Evolutionary conservation across 2,797 vertebrate genomes (phyloP), one percentile per base, ranked within the genome.

Genomic region (Tadarida brasiliensis): DNA sequence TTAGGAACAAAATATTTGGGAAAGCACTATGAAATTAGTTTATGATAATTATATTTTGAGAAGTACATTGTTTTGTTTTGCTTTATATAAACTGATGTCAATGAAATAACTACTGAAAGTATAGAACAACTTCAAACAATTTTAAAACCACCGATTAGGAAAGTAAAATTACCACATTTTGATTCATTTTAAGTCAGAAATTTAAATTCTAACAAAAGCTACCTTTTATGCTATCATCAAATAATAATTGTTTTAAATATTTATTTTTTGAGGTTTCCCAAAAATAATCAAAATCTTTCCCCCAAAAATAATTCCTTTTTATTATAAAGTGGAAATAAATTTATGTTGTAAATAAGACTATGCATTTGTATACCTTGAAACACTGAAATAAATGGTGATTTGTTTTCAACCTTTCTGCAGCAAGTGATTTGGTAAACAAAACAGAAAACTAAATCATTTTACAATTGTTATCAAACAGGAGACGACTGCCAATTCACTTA

Each of bases 11-110:
- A 94, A 35, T 90, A 95, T 87, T 74, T 85, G 93, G 80, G 81
- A 94, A 97, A 96, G 91, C 20, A 84, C 92, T 94, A 92, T 44
- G 91, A 93, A 94, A n/a, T 87, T 83, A 91, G 22, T 78, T 87
- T 35, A 96, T 73, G 80, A 7, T 76, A 95, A 78, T 95, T 97
- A 96, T 35, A n/a, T 89, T 7, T 11, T 96, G 70, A 94, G 51
- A 95, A 92, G 71, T 96, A 39, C 93, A 57, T 77, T 84, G 49
- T 86, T 92, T 85, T 74, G 51, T 67, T 94, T 81, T 89, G 80
- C 61, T 94, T 95, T 71, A 59, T 74, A 88, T 67, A 90, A 80
- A 95, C 47, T 90, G 24, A 89, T 85, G 49, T 63, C 73, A 89
- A 56, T 89, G 57, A 57, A 26, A 74, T 74, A 73, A 0, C 0